These are phyloP conservation scores for Crenuchus spilurus DNA, from an alignment of 2,797 vertebrate species.

Conservation along the genomic window DNA sequence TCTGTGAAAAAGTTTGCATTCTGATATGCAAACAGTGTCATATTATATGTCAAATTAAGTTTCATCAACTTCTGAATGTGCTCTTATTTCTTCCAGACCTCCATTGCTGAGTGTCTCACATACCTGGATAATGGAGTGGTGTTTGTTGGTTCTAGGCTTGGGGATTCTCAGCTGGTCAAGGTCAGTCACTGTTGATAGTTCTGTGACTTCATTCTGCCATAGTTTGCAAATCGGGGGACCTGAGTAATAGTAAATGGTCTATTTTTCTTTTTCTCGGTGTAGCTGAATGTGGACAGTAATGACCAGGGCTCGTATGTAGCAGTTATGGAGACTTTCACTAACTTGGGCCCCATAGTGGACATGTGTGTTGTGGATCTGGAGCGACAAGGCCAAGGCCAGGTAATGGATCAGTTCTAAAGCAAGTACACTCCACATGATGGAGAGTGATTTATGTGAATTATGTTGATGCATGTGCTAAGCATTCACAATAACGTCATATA, in stretches of 20 bases:
- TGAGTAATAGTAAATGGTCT: background rate
- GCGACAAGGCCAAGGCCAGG: constrained; percentile 97
- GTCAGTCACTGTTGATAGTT: constrained; percentile 65
- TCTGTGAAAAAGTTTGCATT: no score
- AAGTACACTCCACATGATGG: background rate
- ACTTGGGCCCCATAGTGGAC: constrained; percentile 96
- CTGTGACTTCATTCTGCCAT: background rate
- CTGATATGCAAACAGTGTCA: no score
- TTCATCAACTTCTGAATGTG: no score
- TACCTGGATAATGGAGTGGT: constrained; percentile 98
- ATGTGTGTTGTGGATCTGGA: constrained; percentile 99
- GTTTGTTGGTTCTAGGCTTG: constrained; percentile 95
- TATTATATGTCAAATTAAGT: no score
- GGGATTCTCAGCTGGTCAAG: constrained; percentile 97
- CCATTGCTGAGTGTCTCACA: constrained; percentile 96
- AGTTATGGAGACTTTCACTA: constrained; percentile 99
- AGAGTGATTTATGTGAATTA: no score
- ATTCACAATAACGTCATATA: no score
- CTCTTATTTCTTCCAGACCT: constrained; percentile 79
- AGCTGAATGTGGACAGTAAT: constrained; percentile 98
- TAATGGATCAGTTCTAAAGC: constrained; percentile 58
- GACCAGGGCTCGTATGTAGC: constrained; percentile 97
- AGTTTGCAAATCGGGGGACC: background rate
- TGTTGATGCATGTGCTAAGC: no score
- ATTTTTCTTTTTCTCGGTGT: background rate